Evolutionary conservation across 2,888 invertebrate species (phyloP), one percentile per base, ranked within the genome.

Genomic region (Sclerodermus sp.): DNA sequence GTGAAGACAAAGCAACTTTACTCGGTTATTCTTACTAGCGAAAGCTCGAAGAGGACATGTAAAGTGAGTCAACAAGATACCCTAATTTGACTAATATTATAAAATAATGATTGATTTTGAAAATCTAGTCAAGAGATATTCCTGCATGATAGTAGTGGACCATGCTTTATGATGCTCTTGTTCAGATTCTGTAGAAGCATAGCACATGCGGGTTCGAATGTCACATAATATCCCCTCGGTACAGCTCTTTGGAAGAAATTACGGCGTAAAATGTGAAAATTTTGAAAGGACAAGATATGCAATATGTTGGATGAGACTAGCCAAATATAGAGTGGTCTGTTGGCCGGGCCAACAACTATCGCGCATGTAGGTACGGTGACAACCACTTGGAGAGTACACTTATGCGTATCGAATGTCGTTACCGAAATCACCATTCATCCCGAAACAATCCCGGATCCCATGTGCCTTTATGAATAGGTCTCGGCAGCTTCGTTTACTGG

Each of bases 371-470:
- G 57, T 55, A 55, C 42, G 57, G 50, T 69, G 70, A 70, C 70
- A 71, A 70, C 63, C 69, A 66, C 65, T 66, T 62, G 61, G 62
- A 63, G 61, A 70, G 62, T 64, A 64, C 63, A 67, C 68, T 62
- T 64, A 66, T 61, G 58, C 53, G 59, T 70, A 65, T 62, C 64
- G 54, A 61, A 63, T 54, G 57, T 66, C 70, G 64, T 69, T 71
- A 67, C 63, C 65, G 62, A 70, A 64, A 68, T 70, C 66, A 66
- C 67, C 66, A 65, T 67, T 68, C 69, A 67, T 70, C 63, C 68
- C 62, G 66, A 69, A 70, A 68, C 60, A 66, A 74, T 74, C 75
- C 74, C 76, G 75, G 74, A 80, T 80, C 80, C 80, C 82, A 82
- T 82, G 82, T 81, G 82, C 78, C 71, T 76, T 60, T 76, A 73